These are phyloP conservation scores for Uromys caudimaculatus DNA, from an alignment of 2,797 vertebrate genomes.

Conservation along the genomic window DNA sequence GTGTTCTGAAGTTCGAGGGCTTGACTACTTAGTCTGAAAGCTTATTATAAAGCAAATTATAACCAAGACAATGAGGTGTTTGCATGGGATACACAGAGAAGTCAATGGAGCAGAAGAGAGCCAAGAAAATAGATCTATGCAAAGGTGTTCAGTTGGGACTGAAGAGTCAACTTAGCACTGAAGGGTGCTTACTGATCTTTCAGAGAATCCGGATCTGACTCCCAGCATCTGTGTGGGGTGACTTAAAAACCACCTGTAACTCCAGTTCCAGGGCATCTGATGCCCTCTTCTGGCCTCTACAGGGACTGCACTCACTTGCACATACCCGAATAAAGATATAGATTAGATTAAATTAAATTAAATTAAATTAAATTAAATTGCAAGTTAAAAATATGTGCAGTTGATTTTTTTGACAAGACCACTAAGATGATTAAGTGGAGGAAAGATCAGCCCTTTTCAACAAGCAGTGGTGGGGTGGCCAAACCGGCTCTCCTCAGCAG, in stretches of 20 bases:
- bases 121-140: slow-evolving; percentile 18
- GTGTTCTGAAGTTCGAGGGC: slow-evolving; percentile 50
- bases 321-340: neutral
- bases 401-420: slow-evolving; percentile 45
- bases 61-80: slow-evolving; percentile 47
- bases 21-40: slow-evolving; percentile 45
- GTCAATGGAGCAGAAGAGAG: slow-evolving; percentile 23
- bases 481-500: neutral
- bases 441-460: neutral
- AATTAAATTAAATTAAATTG: neutral
- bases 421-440: neutral
- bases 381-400: neutral
- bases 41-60: slow-evolving; percentile 46
- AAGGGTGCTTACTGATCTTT: neutral
- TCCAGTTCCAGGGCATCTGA: neutral
- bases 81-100: neutral
- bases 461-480: neutral
- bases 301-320: neutral
- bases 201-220: neutral
- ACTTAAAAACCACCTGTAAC: neutral
- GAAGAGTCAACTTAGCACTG: neutral
- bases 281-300: neutral
- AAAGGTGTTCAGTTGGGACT: neutral
- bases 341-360: neutral
- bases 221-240: neutral